Evolutionary conservation across 1,140 invertebrate species (phyloP), one percentile per base, ranked within the genome.

Genomic region (Aphaenogaster floridana): DNA sequence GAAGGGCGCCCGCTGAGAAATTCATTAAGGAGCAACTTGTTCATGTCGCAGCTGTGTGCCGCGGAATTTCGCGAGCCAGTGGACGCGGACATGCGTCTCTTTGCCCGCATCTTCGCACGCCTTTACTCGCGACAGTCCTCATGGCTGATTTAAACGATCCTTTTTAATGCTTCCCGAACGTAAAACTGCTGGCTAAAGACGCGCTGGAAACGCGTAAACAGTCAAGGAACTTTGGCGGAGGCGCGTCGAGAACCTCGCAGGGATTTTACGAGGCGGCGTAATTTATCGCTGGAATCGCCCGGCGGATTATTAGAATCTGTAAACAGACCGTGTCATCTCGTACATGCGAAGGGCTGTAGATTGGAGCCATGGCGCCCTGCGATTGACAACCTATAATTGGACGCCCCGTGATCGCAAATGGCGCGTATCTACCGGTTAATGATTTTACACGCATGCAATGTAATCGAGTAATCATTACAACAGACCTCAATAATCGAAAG

Each of bases 281-380:
- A 93, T 94, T 94, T 93, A 94, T 94, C 88, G 91, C 88, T 68
- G 78, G 89, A 89, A 93, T 92, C 88, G 90, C 87, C 88, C 90
- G 88, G 69, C 87, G 90, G 93, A 93, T 93, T 93, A 93, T 94
- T 93, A 92, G 91, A 93, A 93, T 93, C 91, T 92, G 90, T 93
- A 93, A 94, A 94, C 92, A 93, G 91, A 93, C 90, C 90, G 89
- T 91, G 88, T 91, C 86, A 79, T 64, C 28, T 68, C 61, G 63
- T 39, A 21, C 17, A 69, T 13, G 64, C 28, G n/a, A 68, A 81
- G 28, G 85, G 39, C 61, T 64, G 74, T 57, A 86, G 63, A 66
- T 79, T 28, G 74, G 68, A 86, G 81, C 78, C 86, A 54, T 89
- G 86, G 81, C 66, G 48, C 39, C 71, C 52, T 77, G 72, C 77